Evolutionary conservation across 2,888 invertebrate genomes (phyloP), one percentile per base, ranked within the genome.

Genomic region (Rhingia rostrata): DNA sequence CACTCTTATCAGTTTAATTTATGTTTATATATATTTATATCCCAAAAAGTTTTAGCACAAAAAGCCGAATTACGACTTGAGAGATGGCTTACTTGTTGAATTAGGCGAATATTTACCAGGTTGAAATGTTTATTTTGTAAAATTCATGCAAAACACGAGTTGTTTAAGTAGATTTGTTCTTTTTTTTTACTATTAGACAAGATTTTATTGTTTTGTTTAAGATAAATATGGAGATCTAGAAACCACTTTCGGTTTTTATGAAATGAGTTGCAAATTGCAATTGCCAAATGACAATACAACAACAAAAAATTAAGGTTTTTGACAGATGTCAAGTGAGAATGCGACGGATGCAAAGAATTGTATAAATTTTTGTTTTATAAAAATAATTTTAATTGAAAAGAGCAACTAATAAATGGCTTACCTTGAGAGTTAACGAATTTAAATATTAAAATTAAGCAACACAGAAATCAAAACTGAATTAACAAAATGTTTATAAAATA

Each of bases 251-350:
- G 37, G 12, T 51, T 73, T 73, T 53, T 7, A 6, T 54, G 54
- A 73, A 63, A 45, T n/a, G 30, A 30, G 47, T 63, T 63, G 53
- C 73, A 45, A 45, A 49, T 51, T 61, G 32, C 51, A 60, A 9
- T 14, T 22, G 41, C 10, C 37, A n/a, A 9, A 10, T 22, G 41
- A 6, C 37, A n/a, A 53, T 54, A 58, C 22, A 45, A 43, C 63
- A 39, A 60, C 22, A 22, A 1, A 22, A 22, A 22, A 22, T 22
- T 22, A 41, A 10, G 9, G 0, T 4, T 9, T 53, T 45, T 73
- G 73, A 73, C 73, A 73, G 63, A 14, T 73, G 72, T 72, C 72
- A 72, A 58, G n/a, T 49, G 60, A 58, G 14, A 22, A 35, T 45
- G 22, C 6, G 6, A 61, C 22, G 7, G 14, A 14, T 32, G 41